phyloP scores from a whole-genome alignment of 37 sponge, comb jelly and placozoan species.

The Amphimedon queenslandica region DNA sequence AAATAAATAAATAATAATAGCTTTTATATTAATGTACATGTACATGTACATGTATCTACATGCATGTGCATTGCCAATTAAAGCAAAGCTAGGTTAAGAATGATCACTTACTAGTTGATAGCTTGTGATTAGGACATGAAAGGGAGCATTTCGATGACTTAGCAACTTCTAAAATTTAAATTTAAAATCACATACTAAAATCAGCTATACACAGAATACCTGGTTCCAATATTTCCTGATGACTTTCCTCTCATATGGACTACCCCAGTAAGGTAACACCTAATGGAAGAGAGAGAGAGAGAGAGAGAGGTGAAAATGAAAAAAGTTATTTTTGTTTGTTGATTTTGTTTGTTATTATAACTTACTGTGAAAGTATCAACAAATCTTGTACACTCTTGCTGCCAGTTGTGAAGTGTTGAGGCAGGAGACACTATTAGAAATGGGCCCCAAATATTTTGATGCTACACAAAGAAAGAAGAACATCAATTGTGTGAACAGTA shows the following conservation, averaged over 20 bases:
- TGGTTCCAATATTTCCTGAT: constrained; percentile 91
- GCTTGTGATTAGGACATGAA: constrained; percentile 90
- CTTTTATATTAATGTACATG: too few species aligned
- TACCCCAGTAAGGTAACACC: constrained; percentile 94
- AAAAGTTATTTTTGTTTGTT: too few species aligned
- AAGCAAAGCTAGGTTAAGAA: too few species aligned
- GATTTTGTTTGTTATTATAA: too few species aligned
- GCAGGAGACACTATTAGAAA: constrained; percentile 92
- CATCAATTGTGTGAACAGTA: background rate
- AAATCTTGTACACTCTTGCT: constrained; percentile 86
- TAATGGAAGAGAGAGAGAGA: constrained; percentile 26
- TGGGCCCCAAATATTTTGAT: constrained; percentile 90
- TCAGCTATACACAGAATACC: constrained; percentile 46
- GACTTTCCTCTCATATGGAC: constrained; percentile 79
- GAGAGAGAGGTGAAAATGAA: background rate
- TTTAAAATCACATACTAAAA: too few species aligned
- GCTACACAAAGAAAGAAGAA: constrained; percentile 14
- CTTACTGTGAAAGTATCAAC: constrained; percentile 59
- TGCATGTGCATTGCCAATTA: too few species aligned
- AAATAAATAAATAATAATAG: too few species aligned
- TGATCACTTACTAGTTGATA: constrained; percentile 89
- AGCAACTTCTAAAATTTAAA: constrained; percentile 60
- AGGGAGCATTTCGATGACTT: constrained; percentile 74
- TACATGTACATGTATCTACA: too few species aligned
- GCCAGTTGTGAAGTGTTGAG: constrained; percentile 96